Evolutionary conservation across 1,140 invertebrate species (phyloP).

Genomic region (Drosophila sp.): DNA sequence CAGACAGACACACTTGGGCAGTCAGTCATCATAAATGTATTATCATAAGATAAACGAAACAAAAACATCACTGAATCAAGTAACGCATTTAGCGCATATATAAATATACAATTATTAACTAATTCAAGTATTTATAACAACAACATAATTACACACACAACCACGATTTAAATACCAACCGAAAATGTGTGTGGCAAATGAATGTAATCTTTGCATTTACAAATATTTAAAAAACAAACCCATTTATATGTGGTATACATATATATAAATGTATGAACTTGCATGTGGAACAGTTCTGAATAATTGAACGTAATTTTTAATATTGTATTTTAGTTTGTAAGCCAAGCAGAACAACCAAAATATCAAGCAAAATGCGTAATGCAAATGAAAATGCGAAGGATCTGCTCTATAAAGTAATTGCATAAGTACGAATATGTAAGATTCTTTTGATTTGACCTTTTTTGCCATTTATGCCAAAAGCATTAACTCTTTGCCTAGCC

Average conservation of each 20-base stretch:
- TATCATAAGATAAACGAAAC: constrained; percentile 26
- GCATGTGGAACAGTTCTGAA: constrained; percentile 37
- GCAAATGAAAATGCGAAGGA: background rate
- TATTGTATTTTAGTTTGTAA: constrained; percentile 70
- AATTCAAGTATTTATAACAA: constrained; percentile 74
- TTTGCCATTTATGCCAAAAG: constrained; percentile 78
- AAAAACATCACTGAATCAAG: constrained; percentile 39
- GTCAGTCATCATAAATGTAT: constrained; percentile 32
- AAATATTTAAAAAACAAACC: constrained; percentile 23
- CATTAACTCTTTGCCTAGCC: constrained; percentile 68
- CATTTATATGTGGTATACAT: constrained; percentile 22
- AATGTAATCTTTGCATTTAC: constrained; percentile 50
- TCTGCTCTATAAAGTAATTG: background rate
- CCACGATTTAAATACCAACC: constrained; percentile 23
- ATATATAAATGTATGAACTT: constrained; percentile 23
- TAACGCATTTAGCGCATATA: constrained; percentile 44
- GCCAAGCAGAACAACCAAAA: constrained; percentile 66
- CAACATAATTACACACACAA: constrained; percentile 38
- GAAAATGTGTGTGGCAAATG: constrained; percentile 36
- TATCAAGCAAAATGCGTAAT: constrained; percentile 48
- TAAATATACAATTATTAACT: constrained; percentile 67
- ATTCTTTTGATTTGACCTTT: constrained; percentile 38
- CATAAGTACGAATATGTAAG: constrained; percentile 22
- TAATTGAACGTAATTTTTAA: constrained; percentile 69
- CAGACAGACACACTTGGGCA: constrained; percentile 17